A percentile compares a stretch with the other conserved stretches of the same genome.
Evolutionary conservation across 2,113 vertebrate genomes (phyloP).

Genomic region (Pica pica): DNA sequence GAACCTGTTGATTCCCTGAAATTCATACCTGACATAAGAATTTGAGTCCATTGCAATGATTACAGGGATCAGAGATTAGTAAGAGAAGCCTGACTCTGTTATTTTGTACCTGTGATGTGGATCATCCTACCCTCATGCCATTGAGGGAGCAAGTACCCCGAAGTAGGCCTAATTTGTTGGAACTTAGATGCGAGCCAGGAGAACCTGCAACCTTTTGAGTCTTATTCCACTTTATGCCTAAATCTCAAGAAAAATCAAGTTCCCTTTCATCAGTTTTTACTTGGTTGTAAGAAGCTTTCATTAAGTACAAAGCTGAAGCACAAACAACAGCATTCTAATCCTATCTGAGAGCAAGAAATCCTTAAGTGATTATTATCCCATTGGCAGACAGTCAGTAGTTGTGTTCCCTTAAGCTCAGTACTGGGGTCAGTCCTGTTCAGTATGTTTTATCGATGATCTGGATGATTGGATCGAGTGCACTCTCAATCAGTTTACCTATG

Average conservation of each 20-base stretch:
- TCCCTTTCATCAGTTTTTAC: background rate
- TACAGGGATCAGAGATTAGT: background rate
- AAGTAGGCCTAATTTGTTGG: background rate
- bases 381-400: rapidly evolving
- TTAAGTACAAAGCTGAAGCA: background rate
- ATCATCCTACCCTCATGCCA: background rate
- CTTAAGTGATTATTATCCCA: background rate
- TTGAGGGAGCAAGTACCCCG: background rate
- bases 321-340: background rate
- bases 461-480: background rate
- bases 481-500: background rate
- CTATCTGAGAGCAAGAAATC: background rate
- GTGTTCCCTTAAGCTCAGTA: background rate
- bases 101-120: background rate
- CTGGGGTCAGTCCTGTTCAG: background rate
- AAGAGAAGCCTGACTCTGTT: background rate
- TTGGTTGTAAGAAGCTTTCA: background rate
- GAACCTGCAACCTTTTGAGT: background rate
- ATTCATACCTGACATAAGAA: background rate
- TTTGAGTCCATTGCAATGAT: background rate
- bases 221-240: background rate
- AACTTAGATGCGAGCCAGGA: rapidly evolving
- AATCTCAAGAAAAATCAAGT: background rate
- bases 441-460: background rate
- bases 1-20: background rate